Evolutionary conservation across 2,888 invertebrate species (phyloP), one percentile per base, ranked within the genome.

Genomic region (Proisotoma minuta): DNA sequence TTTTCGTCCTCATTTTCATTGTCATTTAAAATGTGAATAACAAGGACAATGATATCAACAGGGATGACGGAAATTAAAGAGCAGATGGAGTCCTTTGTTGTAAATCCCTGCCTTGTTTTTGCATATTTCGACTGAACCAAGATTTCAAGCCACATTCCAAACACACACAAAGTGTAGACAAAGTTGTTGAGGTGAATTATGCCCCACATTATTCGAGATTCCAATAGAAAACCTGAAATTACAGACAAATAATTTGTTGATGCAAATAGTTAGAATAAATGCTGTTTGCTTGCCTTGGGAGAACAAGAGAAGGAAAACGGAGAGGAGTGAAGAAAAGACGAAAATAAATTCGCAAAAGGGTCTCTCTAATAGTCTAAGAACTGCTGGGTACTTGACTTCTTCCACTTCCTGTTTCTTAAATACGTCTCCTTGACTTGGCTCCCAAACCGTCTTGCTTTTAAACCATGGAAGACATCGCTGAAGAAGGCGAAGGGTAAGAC

Each of bases 141-240:
- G 12, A 73, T 62, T 49, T 68, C 63, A 2, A 69, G 59, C 73
- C 73, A 73, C 12, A 67, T 63, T 2, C 60, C 57, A 39, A 72
- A 65, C 0, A 73, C 51, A 3, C 69, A 60, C 15, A 69, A 20
- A 2, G 67, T 65, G 57, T 69, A 73, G 26, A 73, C 15, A 1
- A 69, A 59, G 54, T 73, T 73, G 1, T 70, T 64, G 5, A 62
- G 15, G 23, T 73, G 73, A 15, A 72, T 70, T 12, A 70, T 43
- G 0, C 68, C 73, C 68, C 68, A 69, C 2, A 71, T 51, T 5
- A 66, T 12, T 10, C 62, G 22, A 57, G 60, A 62, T 56, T 66
- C 65, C 28, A 66, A 54, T 8, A 73, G 53, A 40, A 73, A 73
- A 26, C 71, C 34, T 34, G 15, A 8, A 15, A 34, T 10, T 34